phyloP scores from a whole-genome alignment of 2,888 invertebrate species.

The Cenopis cana region DNA sequence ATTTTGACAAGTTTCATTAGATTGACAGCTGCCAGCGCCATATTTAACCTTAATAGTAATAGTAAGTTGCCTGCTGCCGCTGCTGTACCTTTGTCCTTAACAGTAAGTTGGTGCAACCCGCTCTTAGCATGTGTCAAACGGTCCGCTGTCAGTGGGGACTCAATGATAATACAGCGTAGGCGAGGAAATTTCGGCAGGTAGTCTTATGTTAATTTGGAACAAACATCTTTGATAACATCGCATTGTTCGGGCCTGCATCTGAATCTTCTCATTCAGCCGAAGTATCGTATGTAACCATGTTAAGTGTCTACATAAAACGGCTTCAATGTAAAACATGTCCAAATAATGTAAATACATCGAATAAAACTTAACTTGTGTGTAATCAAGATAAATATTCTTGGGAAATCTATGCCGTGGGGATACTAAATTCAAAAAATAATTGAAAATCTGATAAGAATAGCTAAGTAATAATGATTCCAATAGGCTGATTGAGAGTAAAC shows the following conservation, averaged over 20 bases:
- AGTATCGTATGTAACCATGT: constrained; percentile 12
- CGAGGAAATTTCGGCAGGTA: constrained; percentile 81
- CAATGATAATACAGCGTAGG: constrained; percentile 60
- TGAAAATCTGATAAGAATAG: too few species aligned
- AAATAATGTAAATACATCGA: not conserved
- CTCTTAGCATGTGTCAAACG: not conserved
- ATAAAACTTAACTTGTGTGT: not conserved
- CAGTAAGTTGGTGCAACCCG: too few species aligned
- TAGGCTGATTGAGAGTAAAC: too few species aligned
- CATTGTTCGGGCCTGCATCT: constrained; percentile 57
- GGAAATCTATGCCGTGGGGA: too few species aligned
- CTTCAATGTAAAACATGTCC: not conserved
- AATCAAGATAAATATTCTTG: not conserved
- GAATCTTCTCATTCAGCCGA: constrained; percentile 50
- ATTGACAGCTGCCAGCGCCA: too few species aligned
- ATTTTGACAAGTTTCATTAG: too few species aligned
- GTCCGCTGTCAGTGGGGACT: constrained; percentile 52
- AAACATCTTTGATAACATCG: constrained; percentile 62
- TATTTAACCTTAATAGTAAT: too few species aligned
- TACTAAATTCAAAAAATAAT: too few species aligned
- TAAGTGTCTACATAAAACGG: not conserved
- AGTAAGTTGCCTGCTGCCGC: too few species aligned
- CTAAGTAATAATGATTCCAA: too few species aligned
- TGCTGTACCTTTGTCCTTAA: too few species aligned
- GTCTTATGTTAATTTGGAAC: constrained; percentile 65